Conservation (phyloP, 2,113 vertebrate species). For the Psittacula cyanocephala region DNA sequence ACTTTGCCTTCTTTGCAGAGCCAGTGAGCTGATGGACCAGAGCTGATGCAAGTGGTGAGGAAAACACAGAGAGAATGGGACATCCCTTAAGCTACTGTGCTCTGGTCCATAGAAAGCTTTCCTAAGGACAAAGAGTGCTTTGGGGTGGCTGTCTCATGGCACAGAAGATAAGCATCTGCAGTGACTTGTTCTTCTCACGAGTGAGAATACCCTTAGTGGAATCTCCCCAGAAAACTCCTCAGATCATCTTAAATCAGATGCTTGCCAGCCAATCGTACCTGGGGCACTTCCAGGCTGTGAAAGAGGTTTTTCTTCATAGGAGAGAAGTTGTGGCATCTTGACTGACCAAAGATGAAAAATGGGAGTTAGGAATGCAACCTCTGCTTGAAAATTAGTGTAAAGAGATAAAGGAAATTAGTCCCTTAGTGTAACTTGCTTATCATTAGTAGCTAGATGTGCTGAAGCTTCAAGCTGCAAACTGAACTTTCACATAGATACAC, state of each 20-base stretch:
- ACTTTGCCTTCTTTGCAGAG: neutral
- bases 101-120: neutral
- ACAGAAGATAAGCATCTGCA: neutral
- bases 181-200: neutral
- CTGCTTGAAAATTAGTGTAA: neutral
- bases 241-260: neutral
- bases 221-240: neutral
- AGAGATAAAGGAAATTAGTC: neutral
- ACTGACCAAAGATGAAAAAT: neutral
- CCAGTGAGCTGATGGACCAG: neutral
- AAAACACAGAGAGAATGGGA: neutral
- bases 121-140: neutral
- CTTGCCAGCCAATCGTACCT: neutral
- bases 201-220: neutral
- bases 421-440: neutral
- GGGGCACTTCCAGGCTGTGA: neutral
- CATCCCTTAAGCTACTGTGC: neutral
- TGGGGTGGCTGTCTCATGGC: neutral
- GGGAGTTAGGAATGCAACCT: neutral
- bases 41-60: neutral
- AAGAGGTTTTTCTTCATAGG: neutral
- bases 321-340: neutral
- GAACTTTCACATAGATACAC: neutral
- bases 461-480: neutral
- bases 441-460: neutral